A percentile compares a stretch with the other conserved stretches of the same genome.
Evolutionary conservation across 2,888 invertebrate genomes (phyloP).

Genomic region (Yponomeuta sedellus): DNA sequence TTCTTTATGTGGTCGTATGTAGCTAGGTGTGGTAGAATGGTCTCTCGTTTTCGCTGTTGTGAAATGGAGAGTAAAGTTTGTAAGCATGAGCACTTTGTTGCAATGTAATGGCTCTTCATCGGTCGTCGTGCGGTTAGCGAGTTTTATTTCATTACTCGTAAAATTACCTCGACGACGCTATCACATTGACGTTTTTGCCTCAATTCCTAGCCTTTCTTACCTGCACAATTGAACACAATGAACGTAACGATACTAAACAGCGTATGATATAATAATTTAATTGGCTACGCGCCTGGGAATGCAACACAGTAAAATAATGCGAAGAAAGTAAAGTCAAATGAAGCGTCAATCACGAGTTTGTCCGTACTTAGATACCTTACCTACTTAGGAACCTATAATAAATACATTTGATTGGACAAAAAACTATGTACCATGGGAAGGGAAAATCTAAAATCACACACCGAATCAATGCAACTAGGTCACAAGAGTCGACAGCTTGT

Average conservation of each 20-base stretch:
- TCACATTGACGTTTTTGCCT: not conserved
- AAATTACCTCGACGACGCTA: not conserved
- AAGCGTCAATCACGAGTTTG: no score
- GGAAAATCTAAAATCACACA: no score
- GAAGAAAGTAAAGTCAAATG: not conserved
- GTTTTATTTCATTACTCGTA: not conserved
- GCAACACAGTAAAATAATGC: not conserved
- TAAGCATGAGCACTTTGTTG: not conserved
- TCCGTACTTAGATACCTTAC: no score
- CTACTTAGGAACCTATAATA: no score
- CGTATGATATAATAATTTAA: not conserved
- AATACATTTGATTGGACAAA: no score
- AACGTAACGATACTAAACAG: not conserved
- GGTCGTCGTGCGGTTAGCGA: not conserved
- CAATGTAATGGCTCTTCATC: not conserved
- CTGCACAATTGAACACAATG: not conserved
- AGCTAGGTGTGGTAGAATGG: not conserved
- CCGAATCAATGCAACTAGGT: no score
- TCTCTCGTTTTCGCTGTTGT: slow-evolving; percentile 1
- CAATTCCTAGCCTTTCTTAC: not conserved
- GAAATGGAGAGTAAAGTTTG: not conserved
- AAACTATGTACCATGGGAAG: no score
- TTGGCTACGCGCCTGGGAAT: not conserved
- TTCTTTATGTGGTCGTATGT: not conserved
- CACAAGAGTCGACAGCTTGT: no score